Conservation (phyloP, 2,888 invertebrate genomes). For the Neoitamus cyanurus region DNA sequence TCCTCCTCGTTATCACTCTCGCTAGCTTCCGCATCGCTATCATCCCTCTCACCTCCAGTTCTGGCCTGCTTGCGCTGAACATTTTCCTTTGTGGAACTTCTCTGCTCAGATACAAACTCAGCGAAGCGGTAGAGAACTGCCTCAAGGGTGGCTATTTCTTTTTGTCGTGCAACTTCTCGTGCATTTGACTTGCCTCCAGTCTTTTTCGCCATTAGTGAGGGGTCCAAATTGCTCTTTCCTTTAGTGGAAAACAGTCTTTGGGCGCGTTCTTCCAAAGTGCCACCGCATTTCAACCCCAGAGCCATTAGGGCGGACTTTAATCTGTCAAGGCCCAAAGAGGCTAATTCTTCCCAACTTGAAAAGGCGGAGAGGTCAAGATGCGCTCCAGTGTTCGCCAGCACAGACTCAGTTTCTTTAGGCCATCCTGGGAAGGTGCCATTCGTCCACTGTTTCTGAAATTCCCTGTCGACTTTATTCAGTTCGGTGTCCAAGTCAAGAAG, state of each 20-base stretch:
- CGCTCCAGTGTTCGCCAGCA: conserved; percentile 93
- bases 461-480: conserved; percentile 79
- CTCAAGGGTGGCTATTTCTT: conserved; percentile 89
- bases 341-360: conserved; percentile 96
- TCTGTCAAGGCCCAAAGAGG: conserved; percentile 95
- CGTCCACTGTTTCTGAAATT: conserved; percentile 89
- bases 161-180: conserved; percentile 76
- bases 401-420: conserved; percentile 96
- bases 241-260: conserved; percentile 96
- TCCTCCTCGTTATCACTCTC: conserved; percentile 84
- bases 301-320: conserved; percentile 98
- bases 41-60: conserved; percentile 91
- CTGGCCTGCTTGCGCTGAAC: conserved; percentile 98
- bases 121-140: conserved; percentile 90
- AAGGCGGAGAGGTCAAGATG: conserved; percentile 98
- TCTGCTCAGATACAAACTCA: conserved; percentile 84
- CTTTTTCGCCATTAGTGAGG: conserved; percentile 90
- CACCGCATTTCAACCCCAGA: conserved; percentile 96
- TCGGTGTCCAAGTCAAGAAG: conserved; percentile 84
- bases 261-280: conserved; percentile 96
- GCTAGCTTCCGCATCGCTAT: conserved; percentile 90
- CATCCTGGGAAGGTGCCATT: conserved; percentile 93
- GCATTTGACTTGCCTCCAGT: conserved; percentile 70
- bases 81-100: conserved; percentile 95
- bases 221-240: conserved; percentile 92